A percentile compares a stretch with the other conserved stretches of the same genome.
phyloP scores from a whole-genome alignment of 2,888 invertebrate species.

The Encarsia formosa region DNA sequence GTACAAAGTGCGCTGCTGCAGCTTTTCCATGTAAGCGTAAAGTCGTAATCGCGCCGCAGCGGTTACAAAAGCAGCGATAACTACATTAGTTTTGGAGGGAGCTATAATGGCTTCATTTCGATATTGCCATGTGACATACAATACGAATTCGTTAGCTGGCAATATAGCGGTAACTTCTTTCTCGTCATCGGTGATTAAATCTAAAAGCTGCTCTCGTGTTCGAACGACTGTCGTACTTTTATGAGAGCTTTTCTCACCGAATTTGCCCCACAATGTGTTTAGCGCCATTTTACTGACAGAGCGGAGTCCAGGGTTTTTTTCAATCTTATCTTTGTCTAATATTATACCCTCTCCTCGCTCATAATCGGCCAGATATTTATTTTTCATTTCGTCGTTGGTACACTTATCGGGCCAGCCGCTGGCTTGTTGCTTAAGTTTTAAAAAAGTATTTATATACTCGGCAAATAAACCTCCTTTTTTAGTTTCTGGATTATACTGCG shows the following conservation, averaged over 20 bases:
- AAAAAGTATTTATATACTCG: constrained; percentile 20
- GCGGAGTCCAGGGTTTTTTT: constrained; percentile 17
- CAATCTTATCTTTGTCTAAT: constrained; percentile 6
- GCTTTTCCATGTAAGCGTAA: constrained; percentile 37
- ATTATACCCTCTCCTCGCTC: neutral
- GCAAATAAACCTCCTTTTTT: constrained; percentile 22
- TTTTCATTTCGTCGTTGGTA: constrained; percentile 5
- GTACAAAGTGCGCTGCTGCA: too few relatives aligned
- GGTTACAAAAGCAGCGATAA: too few relatives aligned
- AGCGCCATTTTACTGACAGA: constrained; percentile 10
- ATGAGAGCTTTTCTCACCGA: constrained; percentile 9
- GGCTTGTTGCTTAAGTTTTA: constrained; percentile 23
- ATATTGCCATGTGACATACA: too few relatives aligned
- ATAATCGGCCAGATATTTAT: constrained; percentile 9
- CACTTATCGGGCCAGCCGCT: constrained; percentile 22
- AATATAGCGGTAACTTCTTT: constrained; percentile 5
- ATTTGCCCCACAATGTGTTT: constrained; percentile 22
- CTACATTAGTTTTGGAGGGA: too few relatives aligned
- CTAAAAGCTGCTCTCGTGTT: too few relatives aligned
- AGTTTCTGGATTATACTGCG: constrained; percentile 27
- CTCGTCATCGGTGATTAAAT: neutral
- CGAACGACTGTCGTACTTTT: constrained; percentile 1
- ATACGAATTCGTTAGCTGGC: constrained; percentile 3
- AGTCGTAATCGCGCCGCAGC: constrained; percentile 32
- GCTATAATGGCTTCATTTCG: neutral